A percentile compares a stretch with the other conserved stretches of the same genome.
phyloP scores from a whole-genome alignment of 2,888 invertebrate genomes.

The Ormyrus labotus region DNA sequence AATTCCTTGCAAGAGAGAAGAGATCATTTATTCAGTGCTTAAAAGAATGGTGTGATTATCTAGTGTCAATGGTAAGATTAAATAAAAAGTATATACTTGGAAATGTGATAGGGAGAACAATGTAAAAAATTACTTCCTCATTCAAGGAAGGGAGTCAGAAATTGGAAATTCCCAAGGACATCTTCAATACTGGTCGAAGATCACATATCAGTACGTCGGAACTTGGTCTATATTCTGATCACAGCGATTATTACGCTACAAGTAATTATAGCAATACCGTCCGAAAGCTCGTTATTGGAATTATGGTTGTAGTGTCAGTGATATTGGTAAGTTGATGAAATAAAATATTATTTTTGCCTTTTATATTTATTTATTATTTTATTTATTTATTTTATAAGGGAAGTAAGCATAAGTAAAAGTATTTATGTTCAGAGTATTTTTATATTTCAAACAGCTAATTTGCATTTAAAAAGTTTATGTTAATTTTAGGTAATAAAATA shows the following conservation, averaged over 20 bases:
- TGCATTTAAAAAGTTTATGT: too few relatives aligned
- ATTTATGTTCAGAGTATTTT: too few relatives aligned
- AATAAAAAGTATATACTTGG: not conserved
- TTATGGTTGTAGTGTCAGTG: slow-evolving; percentile 72
- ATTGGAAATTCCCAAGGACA: slow-evolving; percentile 59
- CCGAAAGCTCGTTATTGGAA: slow-evolving; percentile 70
- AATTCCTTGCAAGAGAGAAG: not conserved
- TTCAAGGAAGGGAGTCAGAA: slow-evolving; percentile 34
- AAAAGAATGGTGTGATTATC: slow-evolving; percentile 32
- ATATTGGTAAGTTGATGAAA: slow-evolving; percentile 67
- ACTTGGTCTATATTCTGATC: slow-evolving; percentile 73
- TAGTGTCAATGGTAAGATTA: slow-evolving; percentile 52
- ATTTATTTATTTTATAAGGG: too few relatives aligned
- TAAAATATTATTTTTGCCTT: too few relatives aligned
- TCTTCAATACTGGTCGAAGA: slow-evolving; percentile 70
- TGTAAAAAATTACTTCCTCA: not conserved
- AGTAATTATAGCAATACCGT: slow-evolving; percentile 67
- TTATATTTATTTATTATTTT: too few relatives aligned
- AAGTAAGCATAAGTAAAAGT: too few relatives aligned
- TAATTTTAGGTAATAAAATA: too few relatives aligned
- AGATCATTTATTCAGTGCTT: not conserved
- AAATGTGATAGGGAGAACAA: not conserved
- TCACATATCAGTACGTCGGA: slow-evolving; percentile 73
- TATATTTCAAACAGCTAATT: too few relatives aligned
- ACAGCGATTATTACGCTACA: slow-evolving; percentile 67